Percentiles rank a stretch among this genome's conserved stretches.
These are phyloP conservation scores for Stegana nigrithorax DNA, from an alignment of 2,888 invertebrate genomes.

Conservation along the genomic window DNA sequence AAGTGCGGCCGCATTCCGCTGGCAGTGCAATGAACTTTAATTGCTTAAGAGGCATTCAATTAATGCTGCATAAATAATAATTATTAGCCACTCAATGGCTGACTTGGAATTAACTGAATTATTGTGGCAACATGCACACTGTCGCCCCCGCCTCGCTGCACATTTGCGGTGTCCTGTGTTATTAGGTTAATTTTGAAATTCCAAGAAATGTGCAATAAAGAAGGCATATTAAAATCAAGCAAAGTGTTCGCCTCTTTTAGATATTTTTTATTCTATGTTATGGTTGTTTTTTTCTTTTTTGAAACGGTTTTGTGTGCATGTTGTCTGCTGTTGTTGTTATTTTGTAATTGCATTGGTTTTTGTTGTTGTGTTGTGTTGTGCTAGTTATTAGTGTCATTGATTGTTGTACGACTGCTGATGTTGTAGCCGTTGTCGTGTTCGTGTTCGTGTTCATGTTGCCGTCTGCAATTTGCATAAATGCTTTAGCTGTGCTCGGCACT, in stretches of 20 bases:
- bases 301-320: neutral
- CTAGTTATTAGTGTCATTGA: neutral
- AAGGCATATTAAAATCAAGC: neutral
- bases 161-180: slow-evolving; percentile 21
- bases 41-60: slow-evolving; percentile 8
- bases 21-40: neutral
- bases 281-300: neutral
- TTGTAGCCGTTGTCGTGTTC: neutral
- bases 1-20: no score
- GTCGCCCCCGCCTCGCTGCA: neutral
- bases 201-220: slow-evolving; percentile 45
- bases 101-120: neutral
- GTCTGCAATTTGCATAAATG: slow-evolving; percentile 53
- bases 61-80: neutral
- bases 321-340: neutral
- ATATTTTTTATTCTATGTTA: neutral
- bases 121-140: neutral
- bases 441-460: neutral
- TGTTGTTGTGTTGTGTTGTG: neutral
- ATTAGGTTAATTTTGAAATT: slow-evolving; percentile 43
- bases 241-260: neutral
- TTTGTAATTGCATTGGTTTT: neutral
- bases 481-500: slow-evolving; percentile 20
- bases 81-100: neutral
- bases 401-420: neutral